Base-by-base conservation (phyloP, 2,888 invertebrate genomes). In the Pristionchus exspectatus region DNA sequence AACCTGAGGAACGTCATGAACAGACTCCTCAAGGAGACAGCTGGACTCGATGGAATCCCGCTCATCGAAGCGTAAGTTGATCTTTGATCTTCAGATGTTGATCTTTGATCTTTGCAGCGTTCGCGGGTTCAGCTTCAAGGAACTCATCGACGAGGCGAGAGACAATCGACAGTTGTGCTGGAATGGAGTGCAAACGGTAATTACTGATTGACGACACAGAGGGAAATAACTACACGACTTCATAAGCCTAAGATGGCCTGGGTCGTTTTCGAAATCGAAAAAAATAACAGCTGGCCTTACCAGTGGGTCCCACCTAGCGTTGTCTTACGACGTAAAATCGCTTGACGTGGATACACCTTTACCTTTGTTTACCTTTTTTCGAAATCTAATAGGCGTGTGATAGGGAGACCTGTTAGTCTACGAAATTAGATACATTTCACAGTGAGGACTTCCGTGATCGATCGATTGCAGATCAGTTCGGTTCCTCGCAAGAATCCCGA, bases 1-100 rank as follows among this genome's bases (percentile, higher is more conserved):
- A 99, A 99, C 96, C 97, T 99, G 96, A 97, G 97, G 95, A 97
- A 97, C 93, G 97, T 97, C 90, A 33, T 94, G 33, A 87, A 97
- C 97, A 56, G 97, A 66, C 90, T 93, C 5, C 59, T 90, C 33
- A 83, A 81, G 10, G 90, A 81, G 54, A 81, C 81, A 0, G 81
- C 24, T 5, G 44, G 50, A 27, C 81, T 50, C 14, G 81, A 81
- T 24, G 81, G 50, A 2, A 91, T 16, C 89, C 90, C 44, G 66
- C 90, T 56, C 87, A 90, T 54, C 18, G 90, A 81, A 44, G 54
- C 56, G 84, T 66, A 7, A 66, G 83, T 77, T 54, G 12, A 12
- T 81, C 27, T 24, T 81, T 5, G 4, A 44, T n/a, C 38, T 50
- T 50, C n/a, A 30, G n/a, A 27, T 24, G 0, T 24, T 44, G 81